These are phyloP conservation scores for Phoxinus dragarum DNA, from an alignment of 2,797 vertebrate species.

Conservation along the genomic window DNA sequence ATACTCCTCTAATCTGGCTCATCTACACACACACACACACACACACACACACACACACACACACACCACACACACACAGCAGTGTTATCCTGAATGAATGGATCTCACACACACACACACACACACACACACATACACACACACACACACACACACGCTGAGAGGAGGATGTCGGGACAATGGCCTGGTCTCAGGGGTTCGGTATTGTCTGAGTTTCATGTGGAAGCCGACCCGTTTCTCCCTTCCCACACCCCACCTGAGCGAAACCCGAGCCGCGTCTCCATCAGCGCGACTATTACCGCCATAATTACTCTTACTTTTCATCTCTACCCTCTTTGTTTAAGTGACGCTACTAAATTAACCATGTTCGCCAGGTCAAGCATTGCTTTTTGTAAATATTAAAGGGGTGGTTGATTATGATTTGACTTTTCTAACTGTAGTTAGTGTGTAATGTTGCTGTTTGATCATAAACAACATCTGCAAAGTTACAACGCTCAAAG, in stretches of 20 bases:
- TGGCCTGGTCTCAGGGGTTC: constrained; percentile 40
- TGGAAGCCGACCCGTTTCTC: constrained; percentile 49
- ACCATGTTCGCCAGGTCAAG: background rate
- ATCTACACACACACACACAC: constrained; percentile 31
- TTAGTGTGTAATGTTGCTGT: no score
- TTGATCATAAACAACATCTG: no score
- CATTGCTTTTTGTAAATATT: background rate
- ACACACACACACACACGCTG: constrained; percentile 20
- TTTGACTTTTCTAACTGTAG: no score
- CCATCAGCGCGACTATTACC: background rate
- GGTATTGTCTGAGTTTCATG: constrained; percentile 46
- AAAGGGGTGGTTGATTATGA: no score
- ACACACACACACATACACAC: constrained; percentile 15
- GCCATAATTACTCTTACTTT: background rate
- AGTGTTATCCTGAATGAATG: constrained; percentile 26
- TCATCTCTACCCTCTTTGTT: background rate
- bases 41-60: constrained; percentile 15
- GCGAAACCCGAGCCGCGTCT: constrained; percentile 8
- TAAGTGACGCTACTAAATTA: background rate
- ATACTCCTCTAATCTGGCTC: constrained; percentile 38
- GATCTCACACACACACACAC: constrained; percentile 17
- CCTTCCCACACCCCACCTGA: constrained; percentile 50
- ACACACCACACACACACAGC: background rate
- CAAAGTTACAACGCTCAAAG: no score
- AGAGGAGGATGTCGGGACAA: constrained; percentile 51